Base-by-base conservation (phyloP, 92 coral and sea anemone species). In the Phymanthus crucifer region DNA sequence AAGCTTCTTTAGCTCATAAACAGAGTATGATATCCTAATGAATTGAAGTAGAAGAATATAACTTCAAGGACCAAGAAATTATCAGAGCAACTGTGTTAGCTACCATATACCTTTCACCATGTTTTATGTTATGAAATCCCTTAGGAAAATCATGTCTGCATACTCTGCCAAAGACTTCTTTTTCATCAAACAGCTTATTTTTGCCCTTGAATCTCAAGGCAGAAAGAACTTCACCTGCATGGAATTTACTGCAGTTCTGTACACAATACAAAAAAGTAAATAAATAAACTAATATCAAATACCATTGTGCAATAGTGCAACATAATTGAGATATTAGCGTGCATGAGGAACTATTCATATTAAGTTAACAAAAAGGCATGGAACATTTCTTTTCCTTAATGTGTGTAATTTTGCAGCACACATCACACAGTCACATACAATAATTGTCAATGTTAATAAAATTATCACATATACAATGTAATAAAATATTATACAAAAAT, bases 41-140 rank as follows among this genome's bases (percentile, higher is more conserved):
- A 66, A n/a, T n/a, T n/a, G n/a, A 40, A 82, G 31, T 56, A 61
- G 43, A 56, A 35, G 37, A 80, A 79, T 47, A 38, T 38, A 43
- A 43, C 48, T 9, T 43, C 14, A 9, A 8, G 48, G 1, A 43
- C 12, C 8, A 43, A 43, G 13, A 43, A n/a, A n/a, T n/a, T n/a
- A n/a, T n/a, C n/a, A n/a, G n/a, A n/a, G n/a, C n/a, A n/a, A n/a
- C n/a, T n/a, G n/a, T n/a, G n/a, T n/a, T n/a, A n/a, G n/a, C n/a
- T n/a, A n/a, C n/a, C n/a, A n/a, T n/a, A n/a, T 52, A 88, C 88
- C 91, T 78, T 73, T 88, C 91, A 50, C 91, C 91, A 88, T 88
- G 85, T 57, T 88, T 87, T 31, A 88, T 83, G 78, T 45, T 88
- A 32, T 17, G 48, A 21, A 88, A 84, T 32, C 83, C 43, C 66